A percentile compares a stretch with the other conserved stretches of the same genome.
phyloP scores from a whole-genome alignment of 2,888 invertebrate genomes.

The Macrosiphum euphorbiae region DNA sequence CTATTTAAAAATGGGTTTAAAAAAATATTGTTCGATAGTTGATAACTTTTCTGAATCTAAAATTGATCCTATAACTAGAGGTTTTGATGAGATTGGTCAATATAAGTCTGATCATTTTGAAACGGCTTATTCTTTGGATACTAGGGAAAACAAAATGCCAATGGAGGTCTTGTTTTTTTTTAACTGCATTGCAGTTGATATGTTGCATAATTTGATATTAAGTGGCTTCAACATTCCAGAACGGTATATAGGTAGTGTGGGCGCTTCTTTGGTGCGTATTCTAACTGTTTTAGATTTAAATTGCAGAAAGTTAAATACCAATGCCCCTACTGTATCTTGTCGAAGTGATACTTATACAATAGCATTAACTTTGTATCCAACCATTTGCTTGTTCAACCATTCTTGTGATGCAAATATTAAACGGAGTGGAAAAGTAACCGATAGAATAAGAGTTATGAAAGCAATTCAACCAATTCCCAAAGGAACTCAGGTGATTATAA shows the following conservation, averaged over 20 bases:
- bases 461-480: constrained; percentile 31
- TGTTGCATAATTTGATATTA: not conserved
- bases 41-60: not conserved
- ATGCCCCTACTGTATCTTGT: not conserved
- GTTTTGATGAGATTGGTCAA: not conserved
- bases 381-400: not conserved
- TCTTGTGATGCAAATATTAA: constrained; percentile 31
- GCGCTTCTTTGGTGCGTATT: constrained; percentile 39
- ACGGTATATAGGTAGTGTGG: not conserved
- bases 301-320: not conserved
- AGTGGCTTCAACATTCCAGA: constrained; percentile 6
- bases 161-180: not conserved
- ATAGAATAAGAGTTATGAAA: not conserved
- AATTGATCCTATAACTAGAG: not conserved
- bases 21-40: not conserved
- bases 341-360: not conserved
- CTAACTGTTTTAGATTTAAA: not conserved
- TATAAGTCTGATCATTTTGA: constrained; percentile 34
- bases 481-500: constrained; percentile 41
- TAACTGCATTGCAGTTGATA: constrained; percentile 5
- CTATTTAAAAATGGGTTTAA: not conserved
- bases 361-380: not conserved
- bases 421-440: not conserved
- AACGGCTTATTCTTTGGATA: constrained; percentile 9
- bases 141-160: not conserved